Evolutionary conservation across 2,113 vertebrate genomes (phyloP).

Genomic region (Spilogale gracilis): DNA sequence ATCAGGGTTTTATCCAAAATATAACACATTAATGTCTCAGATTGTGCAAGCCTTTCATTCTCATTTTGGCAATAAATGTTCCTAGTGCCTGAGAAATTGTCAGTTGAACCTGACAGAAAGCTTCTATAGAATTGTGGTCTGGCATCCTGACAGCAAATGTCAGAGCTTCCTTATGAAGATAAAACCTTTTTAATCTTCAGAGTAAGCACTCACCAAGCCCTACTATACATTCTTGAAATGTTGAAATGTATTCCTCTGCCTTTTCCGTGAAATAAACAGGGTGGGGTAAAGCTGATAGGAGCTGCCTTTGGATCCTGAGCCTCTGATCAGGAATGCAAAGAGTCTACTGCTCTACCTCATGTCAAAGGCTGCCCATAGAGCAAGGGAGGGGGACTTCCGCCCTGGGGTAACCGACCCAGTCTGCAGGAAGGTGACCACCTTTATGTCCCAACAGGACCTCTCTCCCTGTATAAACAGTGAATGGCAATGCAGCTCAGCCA

Average conservation of each 20-base stretch:
- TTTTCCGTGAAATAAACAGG: constrained; percentile 21
- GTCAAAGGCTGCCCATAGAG: background rate
- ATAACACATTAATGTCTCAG: background rate
- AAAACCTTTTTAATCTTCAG: constrained; percentile 26
- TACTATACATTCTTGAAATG: background rate
- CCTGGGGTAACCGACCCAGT: background rate
- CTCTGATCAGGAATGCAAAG: background rate
- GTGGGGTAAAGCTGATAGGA: background rate
- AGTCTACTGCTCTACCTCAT: background rate
- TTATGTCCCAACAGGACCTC: background rate
- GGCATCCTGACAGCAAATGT: constrained; percentile 19
- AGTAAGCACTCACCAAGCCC: background rate
- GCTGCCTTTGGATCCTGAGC: background rate
- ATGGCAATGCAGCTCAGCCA: background rate
- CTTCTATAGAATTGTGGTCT: background rate
- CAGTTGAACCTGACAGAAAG: background rate
- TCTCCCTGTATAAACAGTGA: background rate
- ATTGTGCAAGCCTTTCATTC: background rate
- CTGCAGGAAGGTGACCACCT: background rate
- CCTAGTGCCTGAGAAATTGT: background rate
- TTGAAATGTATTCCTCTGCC: background rate
- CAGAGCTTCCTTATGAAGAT: constrained; percentile 27
- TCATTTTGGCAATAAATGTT: background rate
- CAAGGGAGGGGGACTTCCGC: background rate
- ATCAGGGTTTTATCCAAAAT: constrained; percentile 48